A percentile compares a stretch with the other conserved stretches of the same genome.
These are phyloP conservation scores for Poliocrania exsul DNA, from an alignment of 2,797 vertebrate species.

Conservation along the genomic window DNA sequence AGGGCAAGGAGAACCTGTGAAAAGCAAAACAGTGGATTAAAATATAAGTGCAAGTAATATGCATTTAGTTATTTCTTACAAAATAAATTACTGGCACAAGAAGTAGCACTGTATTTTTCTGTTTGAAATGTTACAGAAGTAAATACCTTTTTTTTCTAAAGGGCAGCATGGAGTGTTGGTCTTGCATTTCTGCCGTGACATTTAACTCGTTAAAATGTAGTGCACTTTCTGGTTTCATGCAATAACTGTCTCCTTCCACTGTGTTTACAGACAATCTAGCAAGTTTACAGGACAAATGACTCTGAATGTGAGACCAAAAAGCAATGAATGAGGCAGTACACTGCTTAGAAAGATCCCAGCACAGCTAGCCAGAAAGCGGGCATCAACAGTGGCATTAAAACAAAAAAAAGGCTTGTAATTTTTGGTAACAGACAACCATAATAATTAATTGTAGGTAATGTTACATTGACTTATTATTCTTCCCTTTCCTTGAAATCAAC, in stretches of 20 bases:
- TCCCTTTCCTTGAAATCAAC: constrained; percentile 56
- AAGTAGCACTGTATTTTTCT: constrained; percentile 70
- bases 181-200: constrained; percentile 61
- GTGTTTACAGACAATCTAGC: constrained; percentile 76
- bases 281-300: constrained; percentile 73
- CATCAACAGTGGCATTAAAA: constrained; percentile 49
- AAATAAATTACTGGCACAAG: constrained; percentile 69
- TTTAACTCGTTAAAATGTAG: constrained; percentile 76
- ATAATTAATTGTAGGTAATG: constrained; percentile 65
- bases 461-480: constrained; percentile 56
- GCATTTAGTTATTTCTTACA: constrained; percentile 65
- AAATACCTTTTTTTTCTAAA: constrained; percentile 65
- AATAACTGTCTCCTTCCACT: constrained; percentile 72
- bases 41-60: constrained; percentile 23
- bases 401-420: constrained; percentile 45
- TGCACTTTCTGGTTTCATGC: constrained; percentile 57
- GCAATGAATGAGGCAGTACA: constrained; percentile 40
- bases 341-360: constrained; percentile 29
- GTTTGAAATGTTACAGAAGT: constrained; percentile 67
- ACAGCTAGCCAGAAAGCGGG: constrained; percentile 33
- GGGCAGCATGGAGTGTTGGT: constrained; percentile 51
- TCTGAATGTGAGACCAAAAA: constrained; percentile 66
- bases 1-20: not conserved
- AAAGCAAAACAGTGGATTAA: constrained; percentile 17
- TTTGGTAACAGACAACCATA: constrained; percentile 53